These are phyloP conservation scores for Lindbergichthys nudifrons DNA, from an alignment of 2,797 vertebrate species.

Conservation along the genomic window DNA sequence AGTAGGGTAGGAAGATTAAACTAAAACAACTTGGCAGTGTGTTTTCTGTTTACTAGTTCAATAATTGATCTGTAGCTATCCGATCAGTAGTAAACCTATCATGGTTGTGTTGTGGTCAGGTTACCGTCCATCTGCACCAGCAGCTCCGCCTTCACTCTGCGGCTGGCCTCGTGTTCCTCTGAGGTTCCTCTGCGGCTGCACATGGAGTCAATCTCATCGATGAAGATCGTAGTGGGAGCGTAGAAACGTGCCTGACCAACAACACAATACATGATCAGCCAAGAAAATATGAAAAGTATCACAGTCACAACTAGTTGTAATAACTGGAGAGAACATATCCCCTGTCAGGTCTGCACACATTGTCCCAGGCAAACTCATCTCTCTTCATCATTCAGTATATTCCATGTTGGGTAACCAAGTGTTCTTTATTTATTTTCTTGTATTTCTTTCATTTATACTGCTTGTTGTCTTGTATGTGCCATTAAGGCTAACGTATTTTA, in stretches of 20 bases:
- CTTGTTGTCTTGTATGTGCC: too few relatives aligned
- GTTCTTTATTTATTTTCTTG: too few relatives aligned
- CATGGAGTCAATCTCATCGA: conserved; percentile 98
- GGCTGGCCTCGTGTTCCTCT: conserved; percentile 97
- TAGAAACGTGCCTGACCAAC: conserved; percentile 94
- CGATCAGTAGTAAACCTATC: neutral
- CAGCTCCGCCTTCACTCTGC: conserved; percentile 96
- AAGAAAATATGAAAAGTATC: neutral
- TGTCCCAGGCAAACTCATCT: too few relatives aligned
- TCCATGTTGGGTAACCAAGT: too few relatives aligned
- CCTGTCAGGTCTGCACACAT: neutral
- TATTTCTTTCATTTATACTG: too few relatives aligned
- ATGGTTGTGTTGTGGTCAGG: neutral
- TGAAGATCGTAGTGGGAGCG: conserved; percentile 97
- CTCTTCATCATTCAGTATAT: too few relatives aligned
- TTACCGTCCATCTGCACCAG: conserved; percentile 99
- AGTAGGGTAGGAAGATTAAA: too few relatives aligned
- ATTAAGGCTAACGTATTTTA: too few relatives aligned
- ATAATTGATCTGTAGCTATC: too few relatives aligned
- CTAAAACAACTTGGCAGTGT: too few relatives aligned
- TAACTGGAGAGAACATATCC: neutral
- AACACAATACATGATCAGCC: neutral
- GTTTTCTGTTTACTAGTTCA: too few relatives aligned
- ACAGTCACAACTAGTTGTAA: neutral
- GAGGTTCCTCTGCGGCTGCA: conserved; percentile 98